Evolutionary conservation across 2,888 invertebrate species (phyloP).

Genomic region (Drosophila barbarae): DNA sequence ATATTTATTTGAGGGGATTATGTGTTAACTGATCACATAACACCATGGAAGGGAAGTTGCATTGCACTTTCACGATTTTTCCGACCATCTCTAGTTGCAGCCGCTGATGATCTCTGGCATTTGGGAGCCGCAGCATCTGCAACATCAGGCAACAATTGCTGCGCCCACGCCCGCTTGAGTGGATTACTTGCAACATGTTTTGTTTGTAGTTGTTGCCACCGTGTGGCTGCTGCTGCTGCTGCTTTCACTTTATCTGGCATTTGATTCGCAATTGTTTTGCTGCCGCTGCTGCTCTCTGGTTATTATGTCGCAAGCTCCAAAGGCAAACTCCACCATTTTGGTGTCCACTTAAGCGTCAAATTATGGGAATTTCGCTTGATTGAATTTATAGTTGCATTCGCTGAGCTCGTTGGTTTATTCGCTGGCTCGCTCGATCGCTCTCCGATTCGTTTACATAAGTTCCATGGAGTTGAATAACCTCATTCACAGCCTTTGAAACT

Average conservation of each 20-base stretch:
- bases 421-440: conserved; percentile 8
- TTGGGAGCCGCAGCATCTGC: conserved; percentile 39
- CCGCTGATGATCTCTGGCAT: conserved; percentile 70
- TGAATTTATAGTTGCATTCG: conserved; percentile 60
- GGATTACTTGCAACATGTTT: conserved; percentile 46
- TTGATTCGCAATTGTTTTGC: conserved; percentile 69
- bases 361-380: conserved; percentile 76
- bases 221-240: conserved; percentile 53
- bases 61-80: conserved; percentile 37
- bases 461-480: conserved; percentile 62
- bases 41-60: conserved; percentile 13
- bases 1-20: conserved; percentile 1
- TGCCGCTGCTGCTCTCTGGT: conserved; percentile 42
- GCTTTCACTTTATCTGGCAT: conserved; percentile 70
- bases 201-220: conserved; percentile 23
- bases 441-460: conserved; percentile 61
- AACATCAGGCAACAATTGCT: conserved; percentile 27
- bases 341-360: conserved; percentile 75
- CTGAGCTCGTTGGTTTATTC: conserved; percentile 10
- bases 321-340: conserved; percentile 50
- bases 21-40: conserved; percentile 24
- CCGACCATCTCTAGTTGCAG: conserved; percentile 26
- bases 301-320: conserved; percentile 69
- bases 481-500: conserved; percentile 31
- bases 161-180: conserved; percentile 40